phyloP scores from a whole-genome alignment of 2,113 vertebrate species.

The Clarias batrachus region DNA sequence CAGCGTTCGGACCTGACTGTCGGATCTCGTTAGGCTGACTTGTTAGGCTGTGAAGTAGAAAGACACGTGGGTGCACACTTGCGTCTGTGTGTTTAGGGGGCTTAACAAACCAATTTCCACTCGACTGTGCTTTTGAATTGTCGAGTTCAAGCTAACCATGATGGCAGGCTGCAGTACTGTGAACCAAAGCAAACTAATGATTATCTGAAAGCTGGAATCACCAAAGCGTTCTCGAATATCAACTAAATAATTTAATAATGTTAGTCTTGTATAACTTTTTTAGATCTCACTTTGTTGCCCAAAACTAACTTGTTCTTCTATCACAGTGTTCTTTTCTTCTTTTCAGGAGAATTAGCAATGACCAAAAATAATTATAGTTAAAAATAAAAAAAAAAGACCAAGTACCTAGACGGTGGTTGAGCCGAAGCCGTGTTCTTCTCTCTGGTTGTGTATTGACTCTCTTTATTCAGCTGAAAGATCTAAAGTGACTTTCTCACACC shows the following conservation, averaged over 20 bases:
- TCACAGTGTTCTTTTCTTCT: neutral
- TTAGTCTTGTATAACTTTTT: constrained; percentile 22
- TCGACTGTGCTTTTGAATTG: constrained; percentile 57
- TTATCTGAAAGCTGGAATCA: constrained; percentile 30
- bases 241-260: neutral
- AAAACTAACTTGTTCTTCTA: neutral
- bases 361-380: neutral
- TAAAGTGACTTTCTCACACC: constrained; percentile 5
- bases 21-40: constrained; percentile 59
- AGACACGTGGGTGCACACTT: constrained; percentile 36
- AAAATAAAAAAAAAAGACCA: neutral
- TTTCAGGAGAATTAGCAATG: neutral
- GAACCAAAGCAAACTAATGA: constrained; percentile 49
- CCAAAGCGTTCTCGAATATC: constrained; percentile 39
- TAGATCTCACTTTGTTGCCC: neutral
- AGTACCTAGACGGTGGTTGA: constrained; percentile 3
- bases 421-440: constrained; percentile 10
- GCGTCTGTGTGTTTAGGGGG: constrained; percentile 40
- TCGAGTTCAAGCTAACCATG: constrained; percentile 39
- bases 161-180: constrained; percentile 38
- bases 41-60: constrained; percentile 58
- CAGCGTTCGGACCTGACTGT: constrained; percentile 35
- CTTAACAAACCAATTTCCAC: constrained; percentile 52
- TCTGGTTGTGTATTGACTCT: neutral
- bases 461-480: constrained; percentile 14